phyloP scores from a whole-genome alignment of 2,888 invertebrate genomes.

The Euplexia lucipara region DNA sequence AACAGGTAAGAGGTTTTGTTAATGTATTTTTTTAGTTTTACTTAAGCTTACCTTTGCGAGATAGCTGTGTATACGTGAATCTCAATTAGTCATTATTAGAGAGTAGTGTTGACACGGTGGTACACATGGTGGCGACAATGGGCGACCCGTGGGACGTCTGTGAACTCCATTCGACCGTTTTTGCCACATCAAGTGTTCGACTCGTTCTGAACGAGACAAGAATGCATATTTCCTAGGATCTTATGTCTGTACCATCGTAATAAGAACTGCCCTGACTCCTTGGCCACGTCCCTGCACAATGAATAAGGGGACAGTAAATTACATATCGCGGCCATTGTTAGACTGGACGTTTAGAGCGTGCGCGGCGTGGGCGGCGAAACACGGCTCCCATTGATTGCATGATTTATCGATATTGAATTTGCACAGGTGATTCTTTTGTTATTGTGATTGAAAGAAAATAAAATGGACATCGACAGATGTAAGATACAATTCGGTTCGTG shows the following conservation, averaged over 20 bases:
- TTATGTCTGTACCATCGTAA: constrained; percentile 59
- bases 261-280: constrained; percentile 55
- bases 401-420: constrained; percentile 81
- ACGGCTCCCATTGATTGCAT: constrained; percentile 73
- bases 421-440: constrained; percentile 74
- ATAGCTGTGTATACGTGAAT: constrained; percentile 24
- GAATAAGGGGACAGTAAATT: constrained; percentile 60
- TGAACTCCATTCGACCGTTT: constrained; percentile 82
- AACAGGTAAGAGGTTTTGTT: constrained; percentile 65
- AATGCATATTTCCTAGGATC: constrained; percentile 57
- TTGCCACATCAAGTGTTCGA: constrained; percentile 74
- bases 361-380: constrained; percentile 70
- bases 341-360: constrained; percentile 66
- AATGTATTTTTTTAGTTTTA: constrained; percentile 17
- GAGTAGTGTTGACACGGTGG: constrained; percentile 65
- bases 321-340: constrained; percentile 69
- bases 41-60: constrained; percentile 14
- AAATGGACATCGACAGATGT: constrained; percentile 59
- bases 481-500: constrained; percentile 50
- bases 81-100: constrained; percentile 55
- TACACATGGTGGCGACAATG: constrained; percentile 73
- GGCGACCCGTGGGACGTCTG: constrained; percentile 77
- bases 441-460: constrained; percentile 60
- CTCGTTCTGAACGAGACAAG: constrained; percentile 65
- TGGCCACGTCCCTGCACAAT: constrained; percentile 45